Base-by-base conservation (phyloP, 2,888 invertebrate species). In the Caenorhabditis sulstoni region DNA sequence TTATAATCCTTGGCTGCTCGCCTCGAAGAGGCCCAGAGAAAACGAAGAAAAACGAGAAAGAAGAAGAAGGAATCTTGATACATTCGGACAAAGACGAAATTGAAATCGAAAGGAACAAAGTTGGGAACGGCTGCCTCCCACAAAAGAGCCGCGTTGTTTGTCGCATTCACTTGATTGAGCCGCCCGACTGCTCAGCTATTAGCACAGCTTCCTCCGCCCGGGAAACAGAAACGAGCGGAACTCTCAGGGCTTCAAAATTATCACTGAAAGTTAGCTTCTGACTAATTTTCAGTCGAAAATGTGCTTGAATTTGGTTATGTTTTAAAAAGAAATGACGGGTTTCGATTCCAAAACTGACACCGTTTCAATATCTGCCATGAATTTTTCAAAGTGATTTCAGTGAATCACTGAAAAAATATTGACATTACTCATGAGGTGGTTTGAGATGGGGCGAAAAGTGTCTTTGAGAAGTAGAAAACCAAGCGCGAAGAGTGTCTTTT, bases 1-100 rank as follows among this genome's bases (percentile, higher is more conserved):
- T 73, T 73, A 73, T 73, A 73, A 73, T 73, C 73, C 73, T 64
- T 58, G 57, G 44, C 47, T 74, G 64, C 58, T 74, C 59, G 29
- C 29, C 29, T 3, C 3, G 18, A 59, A 58, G 61, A 59, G 49
- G 50, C 7, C 50, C 20, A 61, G 52, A 50, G 35, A 53, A 49
- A 58, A 59, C 44, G 52, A 12, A 47, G 45, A 55, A 37, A 71
- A 62, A 55, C 35, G 14, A 29, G 44, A 14, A 41, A 49, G 45
- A 49, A 57, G 45, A 65, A 16, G 44, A 58, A 50, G 35, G 37
- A 59, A 70, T 61, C 70, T 70, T 70, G 70, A 70, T 70, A 70
- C 70, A 70, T 70, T 70, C 52, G 39, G 49, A 49, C 62, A 22
- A 47, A 12, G 20, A 53, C 50, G 49, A 74, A 66, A 74, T 53